Evolutionary conservation across 30 jellyfish, hydroid and myxozoan genomes (phyloP), one percentile per base, ranked within the genome.

Genomic region (Rhopilema esculentum): DNA sequence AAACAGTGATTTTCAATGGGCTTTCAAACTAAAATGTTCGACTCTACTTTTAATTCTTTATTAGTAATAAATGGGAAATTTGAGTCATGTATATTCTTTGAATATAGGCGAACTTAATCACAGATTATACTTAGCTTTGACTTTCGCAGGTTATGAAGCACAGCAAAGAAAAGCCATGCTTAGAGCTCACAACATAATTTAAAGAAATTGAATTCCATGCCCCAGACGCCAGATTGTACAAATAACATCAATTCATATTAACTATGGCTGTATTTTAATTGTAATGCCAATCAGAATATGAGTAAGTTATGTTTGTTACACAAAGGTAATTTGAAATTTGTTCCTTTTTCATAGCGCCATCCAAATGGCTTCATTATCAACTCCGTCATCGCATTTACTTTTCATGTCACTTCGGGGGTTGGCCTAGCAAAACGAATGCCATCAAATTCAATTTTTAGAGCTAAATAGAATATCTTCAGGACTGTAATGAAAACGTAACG

Each of bases 141-240:
- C 84, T 73, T 73, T 73, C 50, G 48, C 84, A 73, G 84, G 84
- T 66, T 32, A 64, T 66, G 27, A 4, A 29, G 79, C 79, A 28
- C 29, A 21, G 64, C 82, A 7, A 27, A 70, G 49, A 73, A 70
- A n/a, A 32, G 17, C 70, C 22, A 32, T 16, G 49, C 71, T 73
- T 7, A 0, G 23, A 30, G 68, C 69, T 17, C 23, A 29, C 84
- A 73, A 7, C 69, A 22, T 31, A 73, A 73, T 32, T 73, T 73
- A 31, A 28, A 30, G 51, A 73, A 30, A 73, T 73, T 73, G 84
- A 73, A 73, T 73, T 73, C 49, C 84, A 48, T 73, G 51, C 20
- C 26, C 1, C 20, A 73, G 84, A 31, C 84, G 84, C 84, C 84
- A 66, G 69, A 32, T 40, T 73, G 84, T 66, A 31, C 82, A 71